phyloP scores from a whole-genome alignment of 2,797 vertebrate genomes.

The Pipistrellus kuhlii region DNA sequence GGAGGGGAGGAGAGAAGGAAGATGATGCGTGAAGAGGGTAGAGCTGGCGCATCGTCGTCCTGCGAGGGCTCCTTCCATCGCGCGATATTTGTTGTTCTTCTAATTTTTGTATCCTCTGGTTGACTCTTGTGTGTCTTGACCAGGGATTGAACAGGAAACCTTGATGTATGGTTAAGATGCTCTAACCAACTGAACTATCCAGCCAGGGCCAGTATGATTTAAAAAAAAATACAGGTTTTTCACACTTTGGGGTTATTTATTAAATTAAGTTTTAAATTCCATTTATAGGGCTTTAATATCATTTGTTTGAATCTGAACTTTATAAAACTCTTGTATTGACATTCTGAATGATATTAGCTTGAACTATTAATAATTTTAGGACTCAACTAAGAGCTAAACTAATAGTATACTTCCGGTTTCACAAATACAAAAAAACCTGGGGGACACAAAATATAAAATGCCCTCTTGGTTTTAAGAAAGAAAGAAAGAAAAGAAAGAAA shows the following conservation, averaged over 20 bases:
- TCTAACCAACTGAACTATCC: not conserved
- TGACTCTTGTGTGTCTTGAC: not conserved
- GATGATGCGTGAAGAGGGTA: no score
- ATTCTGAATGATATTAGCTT: not conserved
- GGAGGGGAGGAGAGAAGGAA: not conserved
- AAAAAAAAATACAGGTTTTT: not conserved
- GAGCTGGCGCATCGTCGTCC: no score
- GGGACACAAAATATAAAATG: constrained; percentile 49
- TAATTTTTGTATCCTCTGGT: not conserved
- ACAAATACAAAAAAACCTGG: not conserved
- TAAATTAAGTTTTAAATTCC: constrained; percentile 14
- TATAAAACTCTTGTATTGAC: not conserved
- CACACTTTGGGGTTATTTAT: not conserved
- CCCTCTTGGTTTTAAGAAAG: constrained; percentile 70
- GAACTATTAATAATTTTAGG: not conserved
- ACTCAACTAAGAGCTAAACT: not conserved
- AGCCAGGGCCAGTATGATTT: not conserved
- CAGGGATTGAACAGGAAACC: not conserved
- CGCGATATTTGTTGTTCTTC: not conserved
- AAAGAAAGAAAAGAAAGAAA: constrained; percentile 38
- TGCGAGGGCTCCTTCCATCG: no score
- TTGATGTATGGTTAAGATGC: not conserved
- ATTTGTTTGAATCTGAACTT: constrained; percentile 9
- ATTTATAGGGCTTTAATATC: not conserved
- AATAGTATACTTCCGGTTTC: not conserved